These are phyloP conservation scores for Platycercus adscitus DNA, from an alignment of 2,113 vertebrate genomes.

Conservation along the genomic window DNA sequence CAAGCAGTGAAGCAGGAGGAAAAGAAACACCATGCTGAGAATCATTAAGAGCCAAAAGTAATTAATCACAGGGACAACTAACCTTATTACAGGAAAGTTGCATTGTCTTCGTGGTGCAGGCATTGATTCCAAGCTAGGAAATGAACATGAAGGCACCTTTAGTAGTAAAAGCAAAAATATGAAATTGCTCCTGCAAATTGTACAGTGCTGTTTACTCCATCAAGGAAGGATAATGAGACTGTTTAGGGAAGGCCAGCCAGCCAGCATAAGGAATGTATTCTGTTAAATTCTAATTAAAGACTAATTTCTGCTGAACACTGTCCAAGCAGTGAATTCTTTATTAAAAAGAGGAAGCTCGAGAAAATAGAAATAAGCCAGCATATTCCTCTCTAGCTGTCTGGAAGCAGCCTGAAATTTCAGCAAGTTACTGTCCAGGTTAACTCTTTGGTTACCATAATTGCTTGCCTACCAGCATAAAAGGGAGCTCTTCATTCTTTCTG, in stretches of 20 bases:
- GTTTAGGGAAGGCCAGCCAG: background rate
- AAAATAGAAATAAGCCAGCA: background rate
- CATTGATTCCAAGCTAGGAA: slow-evolving; percentile 7
- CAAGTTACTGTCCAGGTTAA: background rate
- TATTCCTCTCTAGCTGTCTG: background rate
- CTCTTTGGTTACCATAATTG: background rate
- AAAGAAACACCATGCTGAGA: slow-evolving; percentile 21
- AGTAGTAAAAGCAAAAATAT: background rate
- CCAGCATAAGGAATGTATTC: background rate
- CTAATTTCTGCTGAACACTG: slow-evolving; percentile 4
- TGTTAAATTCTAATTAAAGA: slow-evolving; percentile 39
- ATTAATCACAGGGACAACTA: slow-evolving; percentile 15
- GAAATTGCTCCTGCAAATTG: background rate
- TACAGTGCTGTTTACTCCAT: background rate
- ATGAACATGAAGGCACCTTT: background rate
- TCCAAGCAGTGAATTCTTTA: slow-evolving; percentile 28
- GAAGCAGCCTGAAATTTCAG: background rate
- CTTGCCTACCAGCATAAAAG: background rate
- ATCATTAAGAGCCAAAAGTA: slow-evolving; percentile 10
- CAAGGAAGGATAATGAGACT: slow-evolving; percentile 3
- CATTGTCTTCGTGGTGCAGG: background rate
- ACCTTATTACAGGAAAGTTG: slow-evolving; percentile 2
- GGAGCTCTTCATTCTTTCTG: background rate
- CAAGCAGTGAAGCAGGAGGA: slow-evolving; percentile 8
- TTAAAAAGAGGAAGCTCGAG: background rate